Percentiles rank a stretch among this genome's conserved stretches.
phyloP scores from a whole-genome alignment of 2,797 vertebrate genomes.

The Sebastes steindachneri region DNA sequence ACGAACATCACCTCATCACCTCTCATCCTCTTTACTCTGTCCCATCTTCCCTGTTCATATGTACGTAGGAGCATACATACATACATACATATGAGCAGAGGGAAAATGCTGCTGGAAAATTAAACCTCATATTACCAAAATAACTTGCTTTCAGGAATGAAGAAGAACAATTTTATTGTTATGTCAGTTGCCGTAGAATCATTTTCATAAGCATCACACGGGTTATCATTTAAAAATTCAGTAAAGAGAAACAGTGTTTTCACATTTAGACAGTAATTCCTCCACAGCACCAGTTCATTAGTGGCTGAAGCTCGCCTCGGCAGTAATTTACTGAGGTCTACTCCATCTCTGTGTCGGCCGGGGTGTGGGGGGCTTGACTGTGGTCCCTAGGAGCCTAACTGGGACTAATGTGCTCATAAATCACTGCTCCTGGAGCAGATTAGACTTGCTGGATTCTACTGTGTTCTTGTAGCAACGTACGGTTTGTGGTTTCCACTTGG shows the following conservation, averaged over 20 bases:
- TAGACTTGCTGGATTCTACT: conserved; percentile 48
- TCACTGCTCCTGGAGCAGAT: conserved; percentile 62
- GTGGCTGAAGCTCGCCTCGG: conserved; percentile 20
- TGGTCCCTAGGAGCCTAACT: conserved; percentile 56
- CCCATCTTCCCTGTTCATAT: neutral
- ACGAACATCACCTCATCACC: neutral
- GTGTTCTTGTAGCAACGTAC: conserved; percentile 51
- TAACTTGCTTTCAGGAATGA: neutral
- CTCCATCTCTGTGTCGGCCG: conserved; percentile 63
- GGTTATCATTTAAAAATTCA: neutral
- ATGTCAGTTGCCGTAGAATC: neutral
- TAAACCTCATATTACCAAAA: neutral
- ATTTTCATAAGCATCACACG: neutral
- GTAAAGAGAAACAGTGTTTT: conserved; percentile 18
- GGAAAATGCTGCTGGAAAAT: neutral
- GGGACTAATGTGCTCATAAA: conserved; percentile 74
- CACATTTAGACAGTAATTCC: conserved; percentile 27
- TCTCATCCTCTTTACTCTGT: neutral
- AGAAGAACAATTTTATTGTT: neutral
- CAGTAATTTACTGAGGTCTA: conserved; percentile 61
- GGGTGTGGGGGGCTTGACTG: conserved; percentile 49
- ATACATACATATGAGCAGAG: neutral
- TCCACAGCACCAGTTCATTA: conserved; percentile 51
- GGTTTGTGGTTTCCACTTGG: conserved; percentile 47
- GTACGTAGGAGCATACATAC: neutral